phyloP scores from a whole-genome alignment of 1,140 invertebrate species.

The Tetramorium parvispinum region DNA sequence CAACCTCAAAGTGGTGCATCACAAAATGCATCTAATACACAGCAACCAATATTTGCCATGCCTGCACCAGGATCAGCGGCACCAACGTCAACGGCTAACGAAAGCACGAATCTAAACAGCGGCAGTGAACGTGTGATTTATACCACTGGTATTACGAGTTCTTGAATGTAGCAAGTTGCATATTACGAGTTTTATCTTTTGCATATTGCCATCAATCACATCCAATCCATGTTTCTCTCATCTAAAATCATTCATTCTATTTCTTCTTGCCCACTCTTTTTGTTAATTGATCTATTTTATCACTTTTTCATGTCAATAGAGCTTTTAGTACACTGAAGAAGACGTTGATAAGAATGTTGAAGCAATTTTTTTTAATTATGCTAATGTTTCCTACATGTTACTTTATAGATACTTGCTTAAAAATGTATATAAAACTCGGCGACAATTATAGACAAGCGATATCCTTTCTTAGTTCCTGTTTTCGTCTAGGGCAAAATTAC shows the following conservation, averaged over 20 bases:
- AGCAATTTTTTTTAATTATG: constrained; percentile 16
- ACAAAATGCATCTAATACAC: constrained; percentile 70
- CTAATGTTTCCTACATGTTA: background rate
- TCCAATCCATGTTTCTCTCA: background rate
- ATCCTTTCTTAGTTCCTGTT: background rate
- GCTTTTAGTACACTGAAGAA: constrained; percentile 7
- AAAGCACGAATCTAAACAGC: constrained; percentile 84
- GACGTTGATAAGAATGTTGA: background rate
- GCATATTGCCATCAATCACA: constrained; percentile 31
- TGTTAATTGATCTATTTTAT: constrained; percentile 24
- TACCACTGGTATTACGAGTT: constrained; percentile 81
- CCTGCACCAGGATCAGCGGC: constrained; percentile 78
- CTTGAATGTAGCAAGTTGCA: constrained; percentile 65
- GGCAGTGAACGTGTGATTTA: constrained; percentile 80
- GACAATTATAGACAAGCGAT: background rate
- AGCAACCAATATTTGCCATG: constrained; percentile 83
- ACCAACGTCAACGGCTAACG: constrained; percentile 75
- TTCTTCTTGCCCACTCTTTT: constrained; percentile 2
- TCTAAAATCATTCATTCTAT: background rate
- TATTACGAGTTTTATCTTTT: constrained; percentile 41
- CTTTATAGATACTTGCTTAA: background rate
- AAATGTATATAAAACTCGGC: background rate
- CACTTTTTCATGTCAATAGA: background rate
- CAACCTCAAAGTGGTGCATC: constrained; percentile 80
- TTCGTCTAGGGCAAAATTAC: background rate